Evolutionary conservation across 2,113 vertebrate species (phyloP).

Genomic region (Zapus hudsonius): DNA sequence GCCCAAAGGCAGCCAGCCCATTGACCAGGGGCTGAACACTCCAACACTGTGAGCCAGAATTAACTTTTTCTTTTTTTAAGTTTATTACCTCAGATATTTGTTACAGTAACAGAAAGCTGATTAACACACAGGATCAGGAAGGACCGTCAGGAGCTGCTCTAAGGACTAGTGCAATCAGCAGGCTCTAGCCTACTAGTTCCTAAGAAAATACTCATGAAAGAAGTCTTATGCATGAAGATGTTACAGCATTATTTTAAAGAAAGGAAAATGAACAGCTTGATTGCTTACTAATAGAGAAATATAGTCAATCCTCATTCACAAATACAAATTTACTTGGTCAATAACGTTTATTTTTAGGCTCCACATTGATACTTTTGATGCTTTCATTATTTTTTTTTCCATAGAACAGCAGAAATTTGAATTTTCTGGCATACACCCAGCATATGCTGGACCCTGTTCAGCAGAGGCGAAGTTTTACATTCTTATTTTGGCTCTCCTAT

Average conservation of each 20-base stretch:
- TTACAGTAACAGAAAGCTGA: not conserved
- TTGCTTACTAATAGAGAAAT: not conserved
- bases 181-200: not conserved
- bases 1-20: not conserved
- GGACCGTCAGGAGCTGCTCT: not conserved
- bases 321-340: conserved; percentile 17
- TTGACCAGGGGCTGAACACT: not conserved
- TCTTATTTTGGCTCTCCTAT: not conserved
- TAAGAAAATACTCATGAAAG: not conserved
- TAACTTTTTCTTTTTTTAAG: not conserved
- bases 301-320: not conserved
- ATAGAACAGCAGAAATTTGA: not conserved
- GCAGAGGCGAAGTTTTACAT: not conserved
- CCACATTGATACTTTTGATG: not conserved
- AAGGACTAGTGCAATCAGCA: not conserved
- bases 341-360: conserved; percentile 19
- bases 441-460: not conserved
- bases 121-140: not conserved
- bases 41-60: not conserved
- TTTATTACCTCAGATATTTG: not conserved
- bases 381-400: not conserved
- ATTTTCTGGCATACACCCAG: not conserved
- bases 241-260: conserved; percentile 42
- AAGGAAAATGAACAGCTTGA: conserved; percentile 14
- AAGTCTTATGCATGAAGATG: not conserved